A percentile compares a stretch with the other conserved stretches of the same genome.
phyloP scores from a whole-genome alignment of 2,888 invertebrate species.

The Lithophane socia region DNA sequence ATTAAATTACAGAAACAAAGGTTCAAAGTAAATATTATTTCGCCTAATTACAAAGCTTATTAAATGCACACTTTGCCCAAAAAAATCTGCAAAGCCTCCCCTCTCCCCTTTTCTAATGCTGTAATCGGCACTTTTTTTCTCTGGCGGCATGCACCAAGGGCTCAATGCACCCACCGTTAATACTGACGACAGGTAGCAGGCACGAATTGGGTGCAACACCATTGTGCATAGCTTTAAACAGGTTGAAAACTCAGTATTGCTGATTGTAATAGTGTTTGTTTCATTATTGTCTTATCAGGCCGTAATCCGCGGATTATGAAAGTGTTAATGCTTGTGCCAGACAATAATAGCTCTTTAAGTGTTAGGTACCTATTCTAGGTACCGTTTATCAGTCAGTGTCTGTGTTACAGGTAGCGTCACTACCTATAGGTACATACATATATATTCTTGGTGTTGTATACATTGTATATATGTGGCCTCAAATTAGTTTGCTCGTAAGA shows the following conservation, averaged over 20 bases:
- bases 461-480: not conserved
- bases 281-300: slow-evolving; percentile 34
- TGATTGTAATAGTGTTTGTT: slow-evolving; percentile 13
- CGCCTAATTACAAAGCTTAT: slow-evolving; percentile 8
- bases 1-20: not conserved
- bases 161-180: slow-evolving; percentile 29
- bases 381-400: slow-evolving; percentile 19
- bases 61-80: not conserved
- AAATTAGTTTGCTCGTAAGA: not conserved
- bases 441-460: too few species aligned
- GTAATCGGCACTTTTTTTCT: slow-evolving; percentile 30
- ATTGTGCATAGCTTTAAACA: slow-evolving; percentile 40
- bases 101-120: slow-evolving; percentile 1
- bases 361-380: not conserved
- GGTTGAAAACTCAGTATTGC: slow-evolving; percentile 30
- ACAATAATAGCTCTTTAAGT: slow-evolving; percentile 20
- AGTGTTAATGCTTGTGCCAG: slow-evolving; percentile 18
- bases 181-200: slow-evolving; percentile 47
- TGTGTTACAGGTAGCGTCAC: not conserved
- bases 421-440: not conserved
- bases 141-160: slow-evolving; percentile 16
- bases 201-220: slow-evolving; percentile 26
- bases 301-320: slow-evolving; percentile 18
- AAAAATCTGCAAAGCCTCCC: not conserved
- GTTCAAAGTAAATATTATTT: not conserved